Base-by-base conservation (phyloP, 2,888 invertebrate genomes). In the Cosmorhoe ocellata region DNA sequence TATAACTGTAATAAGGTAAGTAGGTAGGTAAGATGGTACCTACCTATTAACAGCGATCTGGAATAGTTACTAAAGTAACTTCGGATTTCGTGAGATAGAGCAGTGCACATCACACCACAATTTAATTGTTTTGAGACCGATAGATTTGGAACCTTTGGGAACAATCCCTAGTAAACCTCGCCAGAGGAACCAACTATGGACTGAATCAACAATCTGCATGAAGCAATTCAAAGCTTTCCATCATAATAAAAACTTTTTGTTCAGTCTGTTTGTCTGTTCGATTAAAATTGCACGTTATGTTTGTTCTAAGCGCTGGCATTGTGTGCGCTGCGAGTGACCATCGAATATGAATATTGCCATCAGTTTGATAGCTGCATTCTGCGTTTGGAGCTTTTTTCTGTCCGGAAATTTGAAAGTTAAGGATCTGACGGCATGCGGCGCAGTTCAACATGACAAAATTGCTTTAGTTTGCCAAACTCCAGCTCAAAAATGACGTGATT, bases 231-330 rank as follows among this genome's bases (percentile, higher is more conserved):
- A 61, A 58, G 54, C 34, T 60, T 54, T 62, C n/a, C 61, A 62
- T 59, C 60, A 59, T 49, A 57, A 37, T 58, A 58, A 63, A 64
- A 61, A 51, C 50, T 65, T 65, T 65, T 63, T 61, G 61, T 2
- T 3, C 62, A 38, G 39, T 42, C 28, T 46, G 32, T 59, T 32
- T 55, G 51, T 48, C 32, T 28, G 39, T 45, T 45, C 52, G 55
- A 59, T 59, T 55, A 57, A 59, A 57, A 59, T 44, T 56, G 53
- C 30, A 56, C 37, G 46, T 49, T 51, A n/a, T n/a, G 56, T 59
- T 53, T 54, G 51, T 40, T 40, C 18, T 36, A 45, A 45, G 36
- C 48, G 47, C 36, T 24, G 37, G 32, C 45, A 22, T 14, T 40
- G 45, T 39, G 37, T 55, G 44, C 31, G 12, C 22, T 47, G 14